phyloP scores from a whole-genome alignment of 2,888 invertebrate species.

The Lasioglossum lativentre region DNA sequence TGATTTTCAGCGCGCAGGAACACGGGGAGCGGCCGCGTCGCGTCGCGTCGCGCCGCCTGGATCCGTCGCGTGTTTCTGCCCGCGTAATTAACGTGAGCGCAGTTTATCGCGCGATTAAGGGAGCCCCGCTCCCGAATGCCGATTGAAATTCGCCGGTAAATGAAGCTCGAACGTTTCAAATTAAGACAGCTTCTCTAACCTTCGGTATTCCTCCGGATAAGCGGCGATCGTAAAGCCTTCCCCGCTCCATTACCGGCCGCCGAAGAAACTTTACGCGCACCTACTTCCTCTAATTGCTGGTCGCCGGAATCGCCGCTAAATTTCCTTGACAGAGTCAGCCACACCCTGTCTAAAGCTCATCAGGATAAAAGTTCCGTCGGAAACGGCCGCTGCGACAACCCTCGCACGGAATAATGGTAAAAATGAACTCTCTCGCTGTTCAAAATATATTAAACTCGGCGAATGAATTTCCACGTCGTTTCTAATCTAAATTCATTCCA shows the following conservation, averaged over 20 bases:
- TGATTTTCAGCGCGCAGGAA: slow-evolving; percentile 6
- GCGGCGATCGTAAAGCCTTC: slow-evolving; percentile 62
- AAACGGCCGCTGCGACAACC: slow-evolving; percentile 53
- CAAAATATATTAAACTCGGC: neutral
- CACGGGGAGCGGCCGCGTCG: neutral
- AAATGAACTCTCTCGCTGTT: slow-evolving; percentile 54
- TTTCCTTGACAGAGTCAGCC: slow-evolving; percentile 74
- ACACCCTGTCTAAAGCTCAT: slow-evolving; percentile 72
- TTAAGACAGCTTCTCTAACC: slow-evolving; percentile 53
- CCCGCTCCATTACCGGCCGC: slow-evolving; percentile 51
- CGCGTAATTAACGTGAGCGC: slow-evolving; percentile 33
- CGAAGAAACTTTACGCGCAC: slow-evolving; percentile 71
- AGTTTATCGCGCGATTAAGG: slow-evolving; percentile 54
- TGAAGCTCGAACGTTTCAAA: slow-evolving; percentile 61
- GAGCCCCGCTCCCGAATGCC: slow-evolving; percentile 19
- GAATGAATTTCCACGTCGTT: neutral
- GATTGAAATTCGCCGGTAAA: slow-evolving; percentile 53
- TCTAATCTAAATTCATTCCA: no score
- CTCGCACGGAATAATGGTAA: slow-evolving; percentile 56
- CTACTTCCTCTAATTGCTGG: slow-evolving; percentile 74
- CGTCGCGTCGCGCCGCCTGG: neutral
- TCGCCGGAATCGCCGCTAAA: slow-evolving; percentile 70
- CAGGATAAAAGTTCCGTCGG: slow-evolving; percentile 74
- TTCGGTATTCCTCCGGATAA: slow-evolving; percentile 51
- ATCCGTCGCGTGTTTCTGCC: slow-evolving; percentile 33